Percentiles rank a stretch among this genome's conserved stretches.
Conservation (phyloP, 2,888 invertebrate genomes). For the Lycocerus yunnanus region DNA sequence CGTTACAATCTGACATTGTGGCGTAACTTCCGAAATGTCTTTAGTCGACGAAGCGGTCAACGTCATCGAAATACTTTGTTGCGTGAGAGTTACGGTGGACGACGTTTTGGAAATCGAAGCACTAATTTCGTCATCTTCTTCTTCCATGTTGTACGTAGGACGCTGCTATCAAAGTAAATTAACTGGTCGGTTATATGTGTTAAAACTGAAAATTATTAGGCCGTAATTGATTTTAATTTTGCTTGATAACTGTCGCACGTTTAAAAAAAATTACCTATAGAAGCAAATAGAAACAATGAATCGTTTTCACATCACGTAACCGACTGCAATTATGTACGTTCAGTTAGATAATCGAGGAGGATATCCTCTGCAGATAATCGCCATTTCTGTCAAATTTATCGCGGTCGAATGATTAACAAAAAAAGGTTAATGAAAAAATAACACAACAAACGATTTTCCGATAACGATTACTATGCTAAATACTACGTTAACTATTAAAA, state of each 20-base stretch:
- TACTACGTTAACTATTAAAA: background rate
- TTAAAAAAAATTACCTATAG: background rate
- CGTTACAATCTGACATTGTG: slow-evolving; percentile 56
- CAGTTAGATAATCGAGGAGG: background rate
- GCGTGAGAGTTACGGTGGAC: slow-evolving; percentile 51
- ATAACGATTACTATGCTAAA: background rate
- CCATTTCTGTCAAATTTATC: background rate
- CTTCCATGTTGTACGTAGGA: slow-evolving; percentile 47
- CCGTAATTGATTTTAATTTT: background rate
- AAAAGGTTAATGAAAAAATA: background rate
- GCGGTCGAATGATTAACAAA: background rate
- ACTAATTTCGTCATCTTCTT: slow-evolving; percentile 52
- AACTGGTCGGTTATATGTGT: background rate
- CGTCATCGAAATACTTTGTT: slow-evolving; percentile 46
- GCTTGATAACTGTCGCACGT: background rate
- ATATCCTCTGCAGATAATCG: background rate
- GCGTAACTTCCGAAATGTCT: slow-evolving; percentile 38
- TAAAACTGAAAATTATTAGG: background rate
- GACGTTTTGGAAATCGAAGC: slow-evolving; percentile 48
- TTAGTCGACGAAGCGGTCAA: slow-evolving; percentile 40
- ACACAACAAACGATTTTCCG: background rate
- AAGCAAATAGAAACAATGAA: background rate
- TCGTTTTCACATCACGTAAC: background rate
- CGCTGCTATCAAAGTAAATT: background rate
- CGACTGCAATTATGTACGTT: background rate